These are phyloP conservation scores for Hyposoter didymator DNA, from an alignment of 2,888 invertebrate species.

Conservation along the genomic window DNA sequence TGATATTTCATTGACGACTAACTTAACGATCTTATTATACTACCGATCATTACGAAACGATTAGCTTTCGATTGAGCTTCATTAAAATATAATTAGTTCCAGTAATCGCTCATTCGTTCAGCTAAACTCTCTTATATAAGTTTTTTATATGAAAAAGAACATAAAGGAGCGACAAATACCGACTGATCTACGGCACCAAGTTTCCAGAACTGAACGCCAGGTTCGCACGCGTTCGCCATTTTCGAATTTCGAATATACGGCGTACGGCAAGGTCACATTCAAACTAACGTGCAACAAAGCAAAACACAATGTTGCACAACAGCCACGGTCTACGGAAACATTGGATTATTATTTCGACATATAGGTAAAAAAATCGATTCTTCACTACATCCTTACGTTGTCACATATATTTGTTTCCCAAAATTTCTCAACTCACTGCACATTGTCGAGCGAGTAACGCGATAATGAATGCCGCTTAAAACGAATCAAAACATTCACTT, in stretches of 20 bases:
- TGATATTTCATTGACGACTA: too few species aligned
- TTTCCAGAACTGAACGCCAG: neutral
- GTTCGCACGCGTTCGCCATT: neutral
- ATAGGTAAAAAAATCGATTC: neutral
- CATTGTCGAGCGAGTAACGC: slow-evolving; percentile 1
- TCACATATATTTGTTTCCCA: neutral
- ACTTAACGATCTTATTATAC: too few species aligned
- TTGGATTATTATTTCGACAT: neutral
- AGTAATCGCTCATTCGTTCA: too few species aligned
- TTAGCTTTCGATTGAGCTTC: too few species aligned
- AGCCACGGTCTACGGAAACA: neutral
- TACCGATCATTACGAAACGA: too few species aligned
- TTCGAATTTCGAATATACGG: neutral
- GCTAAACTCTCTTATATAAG: too few species aligned
- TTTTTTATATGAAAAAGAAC: too few species aligned
- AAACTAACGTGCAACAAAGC: neutral
- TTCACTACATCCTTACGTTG: neutral
- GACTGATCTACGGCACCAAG: neutral
- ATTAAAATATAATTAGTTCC: too few species aligned
- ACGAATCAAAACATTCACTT: neutral
- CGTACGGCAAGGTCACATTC: slow-evolving; percentile 2
- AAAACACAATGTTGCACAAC: neutral
- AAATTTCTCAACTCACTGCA: neutral
- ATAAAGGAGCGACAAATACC: too few species aligned
- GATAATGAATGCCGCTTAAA: neutral